Conservation (phyloP, 2,888 invertebrate species). For the Lasioglossum figueresi region DNA sequence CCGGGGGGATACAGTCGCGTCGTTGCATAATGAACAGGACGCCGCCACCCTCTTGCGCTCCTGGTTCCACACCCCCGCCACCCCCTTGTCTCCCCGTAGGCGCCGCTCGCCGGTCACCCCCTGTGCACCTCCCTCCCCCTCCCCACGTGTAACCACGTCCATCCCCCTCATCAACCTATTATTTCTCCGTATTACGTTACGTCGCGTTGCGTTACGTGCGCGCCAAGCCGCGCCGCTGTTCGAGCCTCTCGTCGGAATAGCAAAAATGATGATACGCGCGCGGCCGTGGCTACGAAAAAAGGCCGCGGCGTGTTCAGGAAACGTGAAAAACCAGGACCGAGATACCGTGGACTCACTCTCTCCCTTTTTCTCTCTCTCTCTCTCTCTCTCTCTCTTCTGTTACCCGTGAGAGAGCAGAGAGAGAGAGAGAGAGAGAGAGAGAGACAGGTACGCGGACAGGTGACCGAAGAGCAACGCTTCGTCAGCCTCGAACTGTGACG, state of each 20-base stretch:
- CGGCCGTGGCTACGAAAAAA: constrained; percentile 45
- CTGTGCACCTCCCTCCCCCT: constrained; percentile 27
- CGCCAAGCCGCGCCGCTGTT: constrained; percentile 67
- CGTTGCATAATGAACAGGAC: constrained; percentile 82
- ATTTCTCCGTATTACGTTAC: constrained; percentile 81
- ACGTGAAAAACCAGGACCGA: constrained; percentile 26
- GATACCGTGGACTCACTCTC: constrained; percentile 3
- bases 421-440: not conserved
- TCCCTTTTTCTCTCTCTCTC: not conserved
- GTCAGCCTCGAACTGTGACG: constrained; percentile 10
- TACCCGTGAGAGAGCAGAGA: not conserved
- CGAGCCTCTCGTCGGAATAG: constrained; percentile 64
- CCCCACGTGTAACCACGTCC: constrained; percentile 62
- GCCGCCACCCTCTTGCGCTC: constrained; percentile 70
- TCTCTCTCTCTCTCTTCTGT: not conserved
- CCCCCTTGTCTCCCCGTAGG: constrained; percentile 55
- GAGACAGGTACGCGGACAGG: not conserved
- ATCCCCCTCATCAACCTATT: constrained; percentile 78
- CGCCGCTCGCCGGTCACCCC: constrained; percentile 37
- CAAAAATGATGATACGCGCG: constrained; percentile 67
- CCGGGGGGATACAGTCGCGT: constrained; percentile 75
- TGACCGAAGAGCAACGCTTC: constrained; percentile 20
- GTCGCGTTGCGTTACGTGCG: constrained; percentile 78
- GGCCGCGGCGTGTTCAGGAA: constrained; percentile 39
- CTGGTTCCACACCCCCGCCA: constrained; percentile 53